A percentile compares a stretch with the other conserved stretches of the same genome.
phyloP scores from a whole-genome alignment of 2,797 vertebrate genomes.

The Anguilla megastoma region DNA sequence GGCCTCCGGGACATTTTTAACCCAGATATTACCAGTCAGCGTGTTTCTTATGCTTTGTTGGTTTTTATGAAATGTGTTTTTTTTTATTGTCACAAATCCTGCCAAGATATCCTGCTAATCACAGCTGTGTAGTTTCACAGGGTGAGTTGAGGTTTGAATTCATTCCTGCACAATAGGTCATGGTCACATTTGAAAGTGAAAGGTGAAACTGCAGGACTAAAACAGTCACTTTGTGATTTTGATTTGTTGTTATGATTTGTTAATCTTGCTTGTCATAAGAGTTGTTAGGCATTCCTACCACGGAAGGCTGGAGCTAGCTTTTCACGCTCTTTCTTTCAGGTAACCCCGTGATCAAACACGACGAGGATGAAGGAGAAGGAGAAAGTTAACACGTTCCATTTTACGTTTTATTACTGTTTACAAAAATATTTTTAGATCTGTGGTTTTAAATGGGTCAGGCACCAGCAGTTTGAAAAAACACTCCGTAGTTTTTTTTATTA shows the following conservation, averaged over 20 bases:
- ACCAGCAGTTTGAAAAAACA: constrained; percentile 48
- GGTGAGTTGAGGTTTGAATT: background rate
- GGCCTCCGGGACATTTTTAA: background rate
- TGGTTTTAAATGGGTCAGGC: constrained; percentile 37
- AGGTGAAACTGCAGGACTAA: background rate
- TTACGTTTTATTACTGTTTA: constrained; percentile 39
- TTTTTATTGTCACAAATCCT: background rate
- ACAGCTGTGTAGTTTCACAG: background rate
- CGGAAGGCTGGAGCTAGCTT: background rate
- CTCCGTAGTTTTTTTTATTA: constrained; percentile 24
- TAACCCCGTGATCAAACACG: constrained; percentile 84
- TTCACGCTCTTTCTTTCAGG: constrained; percentile 68
- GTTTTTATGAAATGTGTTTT: background rate
- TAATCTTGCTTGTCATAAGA: background rate
- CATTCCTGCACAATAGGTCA: background rate
- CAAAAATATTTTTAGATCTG: constrained; percentile 31
- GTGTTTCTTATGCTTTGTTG: background rate
- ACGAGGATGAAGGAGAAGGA: constrained; percentile 78
- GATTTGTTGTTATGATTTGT: background rate
- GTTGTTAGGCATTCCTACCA: background rate
- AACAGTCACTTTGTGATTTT: background rate
- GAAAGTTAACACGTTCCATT: constrained; percentile 66
- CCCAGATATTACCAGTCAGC: background rate
- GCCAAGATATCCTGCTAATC: background rate
- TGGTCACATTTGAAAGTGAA: background rate